Evolutionary conservation across 1,140 invertebrate species (phyloP), one percentile per base, ranked within the genome.

Genomic region (Eueides isabella): DNA sequence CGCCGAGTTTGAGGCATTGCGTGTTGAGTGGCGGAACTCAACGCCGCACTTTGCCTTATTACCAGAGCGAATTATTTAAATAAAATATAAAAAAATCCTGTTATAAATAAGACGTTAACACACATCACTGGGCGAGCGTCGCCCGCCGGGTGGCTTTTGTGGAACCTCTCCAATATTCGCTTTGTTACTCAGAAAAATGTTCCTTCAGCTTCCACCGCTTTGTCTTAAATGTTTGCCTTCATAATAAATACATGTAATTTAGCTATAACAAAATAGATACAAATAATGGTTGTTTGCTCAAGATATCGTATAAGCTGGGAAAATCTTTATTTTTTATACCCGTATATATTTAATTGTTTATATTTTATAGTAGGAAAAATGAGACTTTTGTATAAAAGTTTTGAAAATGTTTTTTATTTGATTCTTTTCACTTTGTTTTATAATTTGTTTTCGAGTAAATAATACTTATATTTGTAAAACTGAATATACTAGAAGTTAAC

Each of bases 111-210:
- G 62, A 78, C 72, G 71, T 29, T 14, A 23, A 30, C 19, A 14
- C 33, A 12, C 85, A 72, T 72, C 84, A 76, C 84, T 88, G 79
- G 16, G 29, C 44, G 33, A 55, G 76, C 70, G 68, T 77, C 79
- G 81, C 81, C 79, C 80, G 82, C 70, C 85, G 84, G 85, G 84
- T 87, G 81, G 85, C 91, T 90, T 91, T 89, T 91, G 89, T 90
- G 88, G 85, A 83, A 79, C 75, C 85, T 89, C 91, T 92, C 88
- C 88, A 91, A 92, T 92, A 92, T 90, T 91, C 91, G 88, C 91
- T 92, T 92, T 92, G 89, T 92, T 91, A 91, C 88, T 85, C 83
- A 84, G 89, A 86, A 92, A 90, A 89, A 89, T 82, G 82, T 86
- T 84, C 84, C 80, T 67, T 72, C 69, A 78, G 82, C 83, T 82